Evolutionary conservation across 2,888 invertebrate species (phyloP).

Genomic region (Dermolepida albohirtum): DNA sequence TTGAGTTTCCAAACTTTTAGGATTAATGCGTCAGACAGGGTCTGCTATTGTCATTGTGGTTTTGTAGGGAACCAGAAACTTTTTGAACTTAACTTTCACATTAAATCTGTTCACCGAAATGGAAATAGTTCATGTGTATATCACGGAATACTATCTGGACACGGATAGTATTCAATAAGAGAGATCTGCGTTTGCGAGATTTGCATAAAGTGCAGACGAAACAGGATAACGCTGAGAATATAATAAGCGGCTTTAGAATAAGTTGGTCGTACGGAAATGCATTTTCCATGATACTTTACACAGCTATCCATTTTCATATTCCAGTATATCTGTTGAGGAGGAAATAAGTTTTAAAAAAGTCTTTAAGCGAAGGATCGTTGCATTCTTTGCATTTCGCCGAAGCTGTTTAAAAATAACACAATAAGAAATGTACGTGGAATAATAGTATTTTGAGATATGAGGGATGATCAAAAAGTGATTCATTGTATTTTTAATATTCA

Average conservation of each 20-base stretch:
- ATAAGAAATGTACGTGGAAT: too few species aligned
- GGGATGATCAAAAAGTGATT: too few species aligned
- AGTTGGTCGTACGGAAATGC: background rate
- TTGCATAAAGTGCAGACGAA: conserved; percentile 1
- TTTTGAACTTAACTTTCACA: conserved; percentile 34
- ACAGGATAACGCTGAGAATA: conserved; percentile 9
- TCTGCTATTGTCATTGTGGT: background rate
- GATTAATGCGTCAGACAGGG: conserved; percentile 5
- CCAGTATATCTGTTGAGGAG: too few species aligned
- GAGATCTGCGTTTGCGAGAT: background rate
- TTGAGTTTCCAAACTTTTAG: background rate
- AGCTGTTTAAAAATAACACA: too few species aligned
- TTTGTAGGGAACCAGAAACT: conserved; percentile 7
- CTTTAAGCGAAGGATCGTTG: too few species aligned
- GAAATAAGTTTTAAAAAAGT: too few species aligned
- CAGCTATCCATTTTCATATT: too few species aligned
- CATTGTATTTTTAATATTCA: too few species aligned
- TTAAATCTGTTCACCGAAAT: conserved; percentile 9
- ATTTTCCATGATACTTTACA: too few species aligned
- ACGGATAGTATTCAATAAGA: background rate
- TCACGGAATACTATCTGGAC: background rate
- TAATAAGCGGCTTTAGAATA: conserved; percentile 14
- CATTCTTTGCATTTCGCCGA: too few species aligned
- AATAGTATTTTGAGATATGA: too few species aligned
- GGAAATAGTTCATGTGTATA: conserved; percentile 11